phyloP scores from a whole-genome alignment of 2,888 invertebrate genomes.

The Terebella lapidaria region DNA sequence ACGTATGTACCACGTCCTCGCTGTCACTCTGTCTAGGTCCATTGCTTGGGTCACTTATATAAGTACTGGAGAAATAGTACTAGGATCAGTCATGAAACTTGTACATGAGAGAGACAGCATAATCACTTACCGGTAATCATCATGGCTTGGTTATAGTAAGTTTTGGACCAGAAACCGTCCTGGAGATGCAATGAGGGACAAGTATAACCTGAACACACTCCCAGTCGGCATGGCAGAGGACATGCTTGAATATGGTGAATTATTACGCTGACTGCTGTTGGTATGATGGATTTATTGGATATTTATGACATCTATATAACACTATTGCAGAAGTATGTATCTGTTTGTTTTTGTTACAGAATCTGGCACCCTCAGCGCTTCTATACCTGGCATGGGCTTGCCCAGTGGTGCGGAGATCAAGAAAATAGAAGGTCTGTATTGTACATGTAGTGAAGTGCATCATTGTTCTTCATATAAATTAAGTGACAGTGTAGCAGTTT shows the following conservation, averaged over 20 bases:
- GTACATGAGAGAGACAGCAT: no score
- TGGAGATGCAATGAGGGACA: slow-evolving; percentile 92
- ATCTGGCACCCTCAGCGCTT: slow-evolving; percentile 33
- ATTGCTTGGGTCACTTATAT: background rate
- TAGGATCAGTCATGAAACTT: background rate
- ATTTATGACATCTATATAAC: no score
- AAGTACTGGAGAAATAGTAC: background rate
- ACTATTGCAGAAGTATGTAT: no score
- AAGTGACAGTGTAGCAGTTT: no score
- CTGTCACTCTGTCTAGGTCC: no score
- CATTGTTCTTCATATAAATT: no score
- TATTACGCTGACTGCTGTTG: background rate
- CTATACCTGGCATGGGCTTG: slow-evolving; percentile 95
- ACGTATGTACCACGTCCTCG: slow-evolving; percentile 47
- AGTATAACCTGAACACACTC: slow-evolving; percentile 82
- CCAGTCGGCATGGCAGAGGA: slow-evolving; percentile 67
- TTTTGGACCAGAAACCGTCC: slow-evolving; percentile 99
- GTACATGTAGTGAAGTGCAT: no score
- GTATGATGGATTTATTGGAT: background rate
- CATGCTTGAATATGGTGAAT: slow-evolving; percentile 28
- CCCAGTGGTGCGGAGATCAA: slow-evolving; percentile 47
- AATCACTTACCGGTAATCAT: no score
- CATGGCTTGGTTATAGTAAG: slow-evolving; percentile 67
- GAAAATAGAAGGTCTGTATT: background rate
- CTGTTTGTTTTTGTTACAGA: slow-evolving; percentile 3